Evolutionary conservation across 2,888 invertebrate species (phyloP), one percentile per base, ranked within the genome.

Genomic region (Trichopoda pennipes): DNA sequence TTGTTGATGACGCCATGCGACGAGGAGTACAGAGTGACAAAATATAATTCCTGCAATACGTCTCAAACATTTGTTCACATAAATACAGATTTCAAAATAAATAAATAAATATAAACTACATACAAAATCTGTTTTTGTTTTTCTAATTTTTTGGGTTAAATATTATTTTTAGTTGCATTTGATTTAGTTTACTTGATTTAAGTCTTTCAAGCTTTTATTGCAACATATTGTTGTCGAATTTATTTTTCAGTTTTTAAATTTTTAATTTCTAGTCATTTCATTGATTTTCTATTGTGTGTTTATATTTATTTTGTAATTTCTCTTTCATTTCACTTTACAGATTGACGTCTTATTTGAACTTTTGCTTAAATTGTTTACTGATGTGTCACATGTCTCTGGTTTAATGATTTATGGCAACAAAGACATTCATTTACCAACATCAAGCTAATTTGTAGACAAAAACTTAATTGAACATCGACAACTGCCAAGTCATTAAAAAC

Each of bases 291-390:
- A 70, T 81, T 74, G 47, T 61, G 85, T 87, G 51, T 61, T 85
- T 87, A 85, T 87, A 85, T 87, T 87, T 85, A 85, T 85, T 86
- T 86, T 87, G 86, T 87, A 89, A 88, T 89, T 89, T 89, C 89
- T 89, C 89, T 89, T 88, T 88, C 89, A 87, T 89, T 89, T 88
- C 88, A 88, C 89, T 88, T 88, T 87, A 87, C 86, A 70, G 74
- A 51, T 60, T 86, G 87, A 86, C 87, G 86, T 88, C 87, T 87
- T 89, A 87, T 89, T 89, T 89, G 88, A 88, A 88, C 89, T 89
- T 89, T 89, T 89, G 88, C 89, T 87, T 73, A 87, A 88, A 88
- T 87, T 89, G 89, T 89, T 88, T 88, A 87, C 88, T 88, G 88
- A 88, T 89, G 88, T 88, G 88, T 89, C 89, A 88, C 88, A 89